Conservation (phyloP, 2,113 vertebrate species). For the Thunnus maccoyii region DNA sequence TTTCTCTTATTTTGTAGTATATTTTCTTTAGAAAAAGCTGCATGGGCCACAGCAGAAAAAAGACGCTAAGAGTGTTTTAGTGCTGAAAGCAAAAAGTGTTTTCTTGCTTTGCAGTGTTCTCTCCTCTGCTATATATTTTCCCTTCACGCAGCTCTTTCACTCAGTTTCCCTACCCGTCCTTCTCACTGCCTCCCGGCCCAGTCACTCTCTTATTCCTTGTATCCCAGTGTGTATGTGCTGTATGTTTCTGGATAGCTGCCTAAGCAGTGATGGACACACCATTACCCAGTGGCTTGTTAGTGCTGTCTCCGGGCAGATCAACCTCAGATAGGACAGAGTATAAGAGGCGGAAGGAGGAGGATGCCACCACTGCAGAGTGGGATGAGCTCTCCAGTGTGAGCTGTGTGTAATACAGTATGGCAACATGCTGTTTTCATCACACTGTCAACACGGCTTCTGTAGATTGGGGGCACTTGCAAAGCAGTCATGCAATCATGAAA, state of each 20-base stretch:
- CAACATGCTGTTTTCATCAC: conserved; percentile 7
- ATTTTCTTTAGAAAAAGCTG: not conserved
- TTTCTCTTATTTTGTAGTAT: not conserved
- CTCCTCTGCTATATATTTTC: not conserved
- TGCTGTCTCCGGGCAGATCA: conserved; percentile 76
- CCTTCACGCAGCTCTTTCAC: conserved; percentile 13
- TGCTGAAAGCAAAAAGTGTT: conserved; percentile 15
- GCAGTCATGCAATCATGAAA: not conserved
- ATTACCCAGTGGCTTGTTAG: conserved; percentile 62
- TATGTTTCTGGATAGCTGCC: conserved; percentile 66
- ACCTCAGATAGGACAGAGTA: conserved; percentile 32
- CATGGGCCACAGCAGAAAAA: conserved; percentile 16
- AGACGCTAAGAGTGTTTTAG: conserved; percentile 12
- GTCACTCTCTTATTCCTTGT: conserved; percentile 23
- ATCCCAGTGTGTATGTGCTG: conserved; percentile 24
- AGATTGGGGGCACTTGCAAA: not conserved
- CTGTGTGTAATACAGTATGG: conserved; percentile 5
- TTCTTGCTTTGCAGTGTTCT: conserved; percentile 8
- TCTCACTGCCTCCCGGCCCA: conserved; percentile 22
- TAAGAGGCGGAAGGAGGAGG: conserved; percentile 29
- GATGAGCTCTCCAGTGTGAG: not conserved
- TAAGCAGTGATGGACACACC: conserved; percentile 54
- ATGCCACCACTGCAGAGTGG: conserved; percentile 31
- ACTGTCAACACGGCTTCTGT: not conserved
- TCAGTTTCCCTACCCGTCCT: not conserved